Base-by-base conservation (phyloP, 2,888 invertebrate species). In the Noctua janthina region DNA sequence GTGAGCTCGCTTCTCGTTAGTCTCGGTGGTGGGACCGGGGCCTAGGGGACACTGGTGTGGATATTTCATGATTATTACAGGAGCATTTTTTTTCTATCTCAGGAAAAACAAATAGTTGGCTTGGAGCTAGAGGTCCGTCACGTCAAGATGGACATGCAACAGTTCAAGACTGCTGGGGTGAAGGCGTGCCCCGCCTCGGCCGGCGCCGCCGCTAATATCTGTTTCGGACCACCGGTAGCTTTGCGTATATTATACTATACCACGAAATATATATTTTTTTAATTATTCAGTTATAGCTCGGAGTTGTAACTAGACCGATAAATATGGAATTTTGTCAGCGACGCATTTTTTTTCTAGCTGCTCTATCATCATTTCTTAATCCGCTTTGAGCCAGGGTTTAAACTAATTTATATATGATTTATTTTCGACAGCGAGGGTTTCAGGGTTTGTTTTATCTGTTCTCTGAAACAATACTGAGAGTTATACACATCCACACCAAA, bases 41-140 rank as follows among this genome's bases (percentile, higher is more conserved):
- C 64, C 64, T 35, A 64, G 3, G 8, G 35, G 35, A 15, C 35
- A 35, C 17, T 64, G 35, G 8, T 64, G 35, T 17, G 4, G 20
- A 39, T 39, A 39, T 10, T 20, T 20, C 20, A 5, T 39, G 4
- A 66, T 0, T 66, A 35, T 39, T 20, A 17, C 8, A 23, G 17
- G 15, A n/a, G 43, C 13, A 35, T 51, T 51, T 49, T 39, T 13
- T 68, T 46, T 73, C 2, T 43, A 17, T 78, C 91, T 17, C 87
- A 98, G 98, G 98, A 97, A 89, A 97, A 97, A 78, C 97, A 98
- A 91, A 91, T 98, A 17, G 94, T 94, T 23, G 96, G 95, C 8
- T 97, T 98, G 93, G 98, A 98, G 90, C 90, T 93, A 7, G 98
- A 98, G 91, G 97, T 98, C 0, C 96, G 95, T 15, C 95, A 95